Evolutionary conservation across 2,888 invertebrate species (phyloP).

Genomic region (Amphimallon solstitiale): DNA sequence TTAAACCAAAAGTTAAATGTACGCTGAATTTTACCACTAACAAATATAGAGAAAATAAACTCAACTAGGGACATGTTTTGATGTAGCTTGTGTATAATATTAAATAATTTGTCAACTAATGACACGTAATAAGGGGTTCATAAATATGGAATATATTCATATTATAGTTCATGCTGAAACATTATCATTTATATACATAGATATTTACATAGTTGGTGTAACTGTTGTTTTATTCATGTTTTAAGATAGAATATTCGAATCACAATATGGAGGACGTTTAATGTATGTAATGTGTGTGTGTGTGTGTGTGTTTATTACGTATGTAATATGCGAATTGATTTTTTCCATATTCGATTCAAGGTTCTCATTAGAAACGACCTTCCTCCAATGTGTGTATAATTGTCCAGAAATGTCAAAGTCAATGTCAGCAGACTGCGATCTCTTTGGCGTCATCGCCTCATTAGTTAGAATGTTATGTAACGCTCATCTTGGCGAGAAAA

Average conservation of each 20-base stretch:
- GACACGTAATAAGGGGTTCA: slow-evolving; percentile 9
- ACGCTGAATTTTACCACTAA: too few relatives aligned
- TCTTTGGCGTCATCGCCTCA: slow-evolving; percentile 24
- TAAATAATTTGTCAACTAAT: background rate
- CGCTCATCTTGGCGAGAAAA: too few relatives aligned
- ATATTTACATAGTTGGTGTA: too few relatives aligned
- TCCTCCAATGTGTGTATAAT: slow-evolving; percentile 32
- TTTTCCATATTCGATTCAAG: slow-evolving; percentile 24
- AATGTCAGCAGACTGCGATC: slow-evolving; percentile 30
- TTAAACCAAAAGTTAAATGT: too few relatives aligned
- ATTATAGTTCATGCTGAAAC: background rate
- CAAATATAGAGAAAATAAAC: too few relatives aligned
- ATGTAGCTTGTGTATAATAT: too few relatives aligned
- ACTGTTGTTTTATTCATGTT: slow-evolving; percentile 30
- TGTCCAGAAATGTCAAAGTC: slow-evolving; percentile 36
- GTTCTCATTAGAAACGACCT: slow-evolving; percentile 31
- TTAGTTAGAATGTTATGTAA: slow-evolving; percentile 33
- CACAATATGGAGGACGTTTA: background rate
- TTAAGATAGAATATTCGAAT: slow-evolving; percentile 19
- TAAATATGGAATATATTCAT: slow-evolving; percentile 20
- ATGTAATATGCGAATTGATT: slow-evolving; percentile 27
- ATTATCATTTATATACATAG: slow-evolving; percentile 15
- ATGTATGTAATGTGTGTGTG: background rate
- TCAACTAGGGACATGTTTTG: too few relatives aligned
- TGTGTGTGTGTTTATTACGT: too few relatives aligned